Percentiles rank a stretch among this genome's conserved stretches.
These are phyloP conservation scores for Schizopygopsis malacanthus DNA, from an alignment of 2,797 vertebrate genomes.

Conservation along the genomic window DNA sequence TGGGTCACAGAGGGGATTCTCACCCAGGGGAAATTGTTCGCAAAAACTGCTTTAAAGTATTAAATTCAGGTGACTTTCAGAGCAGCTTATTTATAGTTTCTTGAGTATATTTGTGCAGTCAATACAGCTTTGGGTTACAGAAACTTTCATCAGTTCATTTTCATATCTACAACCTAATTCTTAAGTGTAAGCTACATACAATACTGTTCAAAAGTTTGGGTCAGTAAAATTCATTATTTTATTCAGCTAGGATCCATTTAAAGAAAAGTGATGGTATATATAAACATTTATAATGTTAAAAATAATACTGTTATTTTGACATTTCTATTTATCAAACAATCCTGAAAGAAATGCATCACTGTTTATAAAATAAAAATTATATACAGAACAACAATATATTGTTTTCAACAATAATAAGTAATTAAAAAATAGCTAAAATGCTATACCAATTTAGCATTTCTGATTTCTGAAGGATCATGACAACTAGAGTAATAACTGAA, in stretches of 20 bases:
- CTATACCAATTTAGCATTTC: not conserved
- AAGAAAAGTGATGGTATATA: not conserved
- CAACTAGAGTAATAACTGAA: not conserved
- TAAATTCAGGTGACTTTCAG: not conserved
- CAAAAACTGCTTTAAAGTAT: not conserved
- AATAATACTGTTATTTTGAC: not conserved
- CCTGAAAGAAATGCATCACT: too few relatives aligned
- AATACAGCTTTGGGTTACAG: not conserved
- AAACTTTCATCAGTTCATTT: not conserved
- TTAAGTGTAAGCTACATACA: not conserved
- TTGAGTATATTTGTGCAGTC: not conserved
- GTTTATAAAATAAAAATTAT: not conserved
- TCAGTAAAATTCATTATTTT: not conserved
- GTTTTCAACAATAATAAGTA: not conserved
- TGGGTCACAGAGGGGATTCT: not conserved
- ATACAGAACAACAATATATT: not conserved
- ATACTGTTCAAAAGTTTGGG: not conserved
- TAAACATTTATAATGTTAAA: not conserved
- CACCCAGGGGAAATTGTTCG: not conserved
- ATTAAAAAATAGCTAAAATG: too few relatives aligned
- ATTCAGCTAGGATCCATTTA: not conserved
- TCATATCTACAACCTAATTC: not conserved
- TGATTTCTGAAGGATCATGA: not conserved
- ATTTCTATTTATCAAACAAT: not conserved
- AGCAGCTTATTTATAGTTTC: not conserved